Evolutionary conservation across 2,797 vertebrate genomes (phyloP).

Genomic region (Dryobates pubescens): DNA sequence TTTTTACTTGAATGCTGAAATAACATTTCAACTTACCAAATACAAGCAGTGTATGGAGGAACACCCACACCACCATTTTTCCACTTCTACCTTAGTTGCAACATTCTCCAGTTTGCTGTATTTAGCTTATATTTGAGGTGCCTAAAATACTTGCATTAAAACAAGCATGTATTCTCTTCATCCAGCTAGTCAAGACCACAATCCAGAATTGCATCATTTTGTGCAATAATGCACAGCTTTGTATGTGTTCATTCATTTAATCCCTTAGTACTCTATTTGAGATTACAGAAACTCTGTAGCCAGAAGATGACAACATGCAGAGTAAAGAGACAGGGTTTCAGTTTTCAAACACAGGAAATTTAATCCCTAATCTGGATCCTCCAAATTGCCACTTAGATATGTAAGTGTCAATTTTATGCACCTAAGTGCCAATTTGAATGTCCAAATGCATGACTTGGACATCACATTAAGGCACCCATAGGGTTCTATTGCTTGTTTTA

Average conservation of each 20-base stretch:
- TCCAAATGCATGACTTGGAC: constrained; percentile 64
- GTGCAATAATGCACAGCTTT: not conserved
- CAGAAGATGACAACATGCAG: not conserved
- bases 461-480: constrained; percentile 48
- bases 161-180: not conserved
- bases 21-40: not conserved
- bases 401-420: constrained; percentile 61
- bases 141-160: constrained; percentile 13
- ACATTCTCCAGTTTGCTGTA: not conserved
- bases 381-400: constrained; percentile 56
- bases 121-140: not conserved
- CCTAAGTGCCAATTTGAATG: constrained; percentile 60
- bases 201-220: not conserved
- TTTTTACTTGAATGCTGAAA: not conserved
- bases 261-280: not conserved
- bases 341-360: constrained; percentile 26
- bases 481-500: constrained; percentile 59
- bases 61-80: not conserved
- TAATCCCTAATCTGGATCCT: constrained; percentile 59
- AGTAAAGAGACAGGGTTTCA: constrained; percentile 21
- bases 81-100: not conserved
- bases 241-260: not conserved
- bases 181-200: not conserved
- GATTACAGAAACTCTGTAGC: not conserved
- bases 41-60: not conserved